phyloP scores from a whole-genome alignment of 2,888 invertebrate species.

The Nemurella pictetii region DNA sequence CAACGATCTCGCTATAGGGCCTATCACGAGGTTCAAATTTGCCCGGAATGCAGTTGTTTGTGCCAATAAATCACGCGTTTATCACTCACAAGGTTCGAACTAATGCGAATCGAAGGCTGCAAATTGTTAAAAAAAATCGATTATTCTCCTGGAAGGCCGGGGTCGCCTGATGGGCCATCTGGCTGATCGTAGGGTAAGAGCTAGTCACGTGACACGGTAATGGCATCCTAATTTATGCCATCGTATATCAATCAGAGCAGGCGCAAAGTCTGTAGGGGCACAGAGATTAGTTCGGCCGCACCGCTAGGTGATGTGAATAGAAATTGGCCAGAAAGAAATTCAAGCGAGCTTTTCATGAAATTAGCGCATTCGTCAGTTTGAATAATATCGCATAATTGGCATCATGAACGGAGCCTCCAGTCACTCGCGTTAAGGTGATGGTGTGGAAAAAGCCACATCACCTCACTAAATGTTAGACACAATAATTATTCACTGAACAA shows the following conservation, averaged over 20 bases:
- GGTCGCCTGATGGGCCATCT: background rate
- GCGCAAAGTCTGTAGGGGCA: background rate
- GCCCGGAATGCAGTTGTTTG: background rate
- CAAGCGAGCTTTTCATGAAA: background rate
- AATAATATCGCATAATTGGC: background rate
- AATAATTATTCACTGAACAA: slow-evolving; percentile 1
- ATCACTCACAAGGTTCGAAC: background rate
- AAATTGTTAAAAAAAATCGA: background rate
- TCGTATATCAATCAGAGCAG: background rate
- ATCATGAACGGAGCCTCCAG: background rate
- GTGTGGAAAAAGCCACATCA: background rate
- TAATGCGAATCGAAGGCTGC: background rate
- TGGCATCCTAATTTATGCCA: background rate
- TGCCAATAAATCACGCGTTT: background rate
- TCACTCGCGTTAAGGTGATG: background rate
- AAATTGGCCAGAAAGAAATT: background rate
- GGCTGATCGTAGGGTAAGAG: background rate
- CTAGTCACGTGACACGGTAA: background rate
- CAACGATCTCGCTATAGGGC: background rate
- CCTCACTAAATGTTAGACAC: background rate
- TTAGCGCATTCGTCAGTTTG: background rate
- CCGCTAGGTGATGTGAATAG: background rate
- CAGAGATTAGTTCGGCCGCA: background rate
- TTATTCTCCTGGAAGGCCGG: background rate
- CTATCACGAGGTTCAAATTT: background rate